Percentiles rank a stretch among this genome's conserved stretches.
Conservation (phyloP, 2,797 vertebrate genomes). For the Monodelphis domestica region DNA sequence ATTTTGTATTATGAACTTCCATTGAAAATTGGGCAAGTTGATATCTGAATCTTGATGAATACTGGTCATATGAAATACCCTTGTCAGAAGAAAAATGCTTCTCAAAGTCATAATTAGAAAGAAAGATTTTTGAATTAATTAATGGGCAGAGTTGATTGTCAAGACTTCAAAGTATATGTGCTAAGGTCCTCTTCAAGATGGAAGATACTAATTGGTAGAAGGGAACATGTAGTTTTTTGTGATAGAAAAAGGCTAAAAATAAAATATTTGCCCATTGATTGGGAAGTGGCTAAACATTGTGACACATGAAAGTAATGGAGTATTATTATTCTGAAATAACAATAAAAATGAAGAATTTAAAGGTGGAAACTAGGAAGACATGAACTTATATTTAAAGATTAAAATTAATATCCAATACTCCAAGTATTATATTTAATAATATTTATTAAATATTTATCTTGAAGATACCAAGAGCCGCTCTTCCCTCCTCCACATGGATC, state of each 20-base stretch:
- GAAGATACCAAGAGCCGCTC: too few relatives aligned
- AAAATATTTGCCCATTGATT: neutral
- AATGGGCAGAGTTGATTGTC: slow-evolving; percentile 12
- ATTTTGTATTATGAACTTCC: slow-evolving; percentile 66
- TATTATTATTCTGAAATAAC: neutral
- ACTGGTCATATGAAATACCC: slow-evolving; percentile 65
- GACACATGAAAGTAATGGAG: neutral
- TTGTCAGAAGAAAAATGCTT: slow-evolving; percentile 62
- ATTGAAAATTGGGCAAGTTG: slow-evolving; percentile 60
- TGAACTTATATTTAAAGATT: neutral
- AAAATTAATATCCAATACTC: too few relatives aligned
- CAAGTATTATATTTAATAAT: too few relatives aligned
- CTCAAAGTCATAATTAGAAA: neutral
- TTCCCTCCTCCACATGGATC: too few relatives aligned
- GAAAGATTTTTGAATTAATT: neutral
- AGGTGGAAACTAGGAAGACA: neutral
- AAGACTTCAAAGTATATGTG: slow-evolving; percentile 50
- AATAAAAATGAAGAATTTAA: neutral
- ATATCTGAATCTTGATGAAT: slow-evolving; percentile 58
- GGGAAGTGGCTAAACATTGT: neutral
- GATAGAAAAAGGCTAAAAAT: neutral
- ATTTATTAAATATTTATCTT: too few relatives aligned
- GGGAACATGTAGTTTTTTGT: neutral
- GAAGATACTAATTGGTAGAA: slow-evolving; percentile 20
- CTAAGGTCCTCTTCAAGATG: slow-evolving; percentile 11